Percentiles rank a stretch among this genome's conserved stretches.
Evolutionary conservation across 2,797 vertebrate genomes (phyloP).

Genomic region (Hyperoplus immaculatus): DNA sequence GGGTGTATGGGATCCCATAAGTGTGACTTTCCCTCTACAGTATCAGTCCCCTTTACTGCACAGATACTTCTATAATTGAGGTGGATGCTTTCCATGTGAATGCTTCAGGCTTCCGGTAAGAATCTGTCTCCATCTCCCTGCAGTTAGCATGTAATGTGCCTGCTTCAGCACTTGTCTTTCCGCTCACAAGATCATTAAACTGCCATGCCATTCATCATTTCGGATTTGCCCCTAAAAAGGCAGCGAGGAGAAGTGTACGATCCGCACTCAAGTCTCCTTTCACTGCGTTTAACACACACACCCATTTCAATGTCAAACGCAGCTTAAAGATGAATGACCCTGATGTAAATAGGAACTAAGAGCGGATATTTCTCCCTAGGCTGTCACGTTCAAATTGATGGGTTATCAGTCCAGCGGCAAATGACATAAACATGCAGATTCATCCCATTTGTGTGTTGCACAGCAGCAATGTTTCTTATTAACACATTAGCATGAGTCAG

Average conservation of each 20-base stretch:
- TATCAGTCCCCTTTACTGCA: conserved; percentile 31
- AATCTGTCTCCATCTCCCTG: conserved; percentile 63
- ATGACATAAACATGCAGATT: conserved; percentile 72
- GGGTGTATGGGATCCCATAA: conserved; percentile 20
- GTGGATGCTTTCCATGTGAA: conserved; percentile 33
- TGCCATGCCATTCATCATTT: conserved; percentile 66
- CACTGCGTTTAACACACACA: conserved; percentile 55
- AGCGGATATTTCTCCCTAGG: conserved; percentile 42
- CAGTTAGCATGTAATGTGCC: conserved; percentile 65
- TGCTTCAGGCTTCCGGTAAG: conserved; percentile 29
- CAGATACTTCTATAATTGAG: conserved; percentile 59
- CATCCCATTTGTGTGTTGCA: conserved; percentile 46
- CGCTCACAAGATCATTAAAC: conserved; percentile 71
- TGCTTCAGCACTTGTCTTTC: conserved; percentile 67
- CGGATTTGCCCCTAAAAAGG: conserved; percentile 42
- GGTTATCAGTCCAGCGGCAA: conserved; percentile 65
- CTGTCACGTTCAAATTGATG: conserved; percentile 44
- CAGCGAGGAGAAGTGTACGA: background rate
- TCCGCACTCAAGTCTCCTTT: conserved; percentile 42
- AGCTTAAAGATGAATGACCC: conserved; percentile 66
- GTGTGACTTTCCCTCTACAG: conserved; percentile 13
- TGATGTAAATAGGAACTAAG: conserved; percentile 65
- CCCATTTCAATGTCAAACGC: conserved; percentile 67
- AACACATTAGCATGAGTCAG: conserved; percentile 52
- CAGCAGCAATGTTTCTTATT: conserved; percentile 34